A percentile compares a stretch with the other conserved stretches of the same genome.
Conservation (phyloP, 2,797 vertebrate genomes). For the Melanotaenia trifasciata region DNA sequence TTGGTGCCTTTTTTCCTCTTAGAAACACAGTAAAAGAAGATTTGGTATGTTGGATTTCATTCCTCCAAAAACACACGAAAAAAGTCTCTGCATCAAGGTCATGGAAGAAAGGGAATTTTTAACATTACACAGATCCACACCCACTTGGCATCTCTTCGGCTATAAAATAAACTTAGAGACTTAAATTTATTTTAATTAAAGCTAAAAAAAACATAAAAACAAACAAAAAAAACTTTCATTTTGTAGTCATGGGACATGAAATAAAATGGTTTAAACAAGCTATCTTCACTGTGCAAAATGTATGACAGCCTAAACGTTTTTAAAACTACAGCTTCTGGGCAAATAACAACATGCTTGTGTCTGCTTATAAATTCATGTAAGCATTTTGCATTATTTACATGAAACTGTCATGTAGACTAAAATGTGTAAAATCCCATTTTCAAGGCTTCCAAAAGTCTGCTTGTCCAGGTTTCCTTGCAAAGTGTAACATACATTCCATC, state of each 20-base stretch:
- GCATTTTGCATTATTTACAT: background rate
- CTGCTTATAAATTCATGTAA: background rate
- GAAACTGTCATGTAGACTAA: background rate
- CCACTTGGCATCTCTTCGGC: background rate
- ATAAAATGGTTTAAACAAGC: background rate
- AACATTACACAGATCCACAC: slow-evolving; percentile 12
- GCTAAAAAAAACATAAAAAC: background rate
- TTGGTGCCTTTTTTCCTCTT: background rate
- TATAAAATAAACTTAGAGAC: background rate
- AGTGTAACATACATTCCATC: no score
- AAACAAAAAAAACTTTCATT: background rate
- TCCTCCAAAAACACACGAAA: slow-evolving; percentile 9
- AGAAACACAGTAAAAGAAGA: background rate
- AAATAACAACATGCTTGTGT: background rate
- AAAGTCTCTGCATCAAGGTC: slow-evolving; percentile 43
- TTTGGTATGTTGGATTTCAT: slow-evolving; percentile 1
- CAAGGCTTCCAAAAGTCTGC: background rate
- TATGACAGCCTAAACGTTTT: no score
- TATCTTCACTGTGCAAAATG: background rate
- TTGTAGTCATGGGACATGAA: background rate
- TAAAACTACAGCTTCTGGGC: background rate
- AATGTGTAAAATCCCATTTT: background rate
- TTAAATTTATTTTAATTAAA: background rate
- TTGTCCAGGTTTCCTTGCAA: background rate
- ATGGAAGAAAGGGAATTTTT: slow-evolving; percentile 34